A percentile compares a stretch with the other conserved stretches of the same genome.
Evolutionary conservation across 2,797 vertebrate genomes (phyloP).

Genomic region (Lagorchestes hirsutus): DNA sequence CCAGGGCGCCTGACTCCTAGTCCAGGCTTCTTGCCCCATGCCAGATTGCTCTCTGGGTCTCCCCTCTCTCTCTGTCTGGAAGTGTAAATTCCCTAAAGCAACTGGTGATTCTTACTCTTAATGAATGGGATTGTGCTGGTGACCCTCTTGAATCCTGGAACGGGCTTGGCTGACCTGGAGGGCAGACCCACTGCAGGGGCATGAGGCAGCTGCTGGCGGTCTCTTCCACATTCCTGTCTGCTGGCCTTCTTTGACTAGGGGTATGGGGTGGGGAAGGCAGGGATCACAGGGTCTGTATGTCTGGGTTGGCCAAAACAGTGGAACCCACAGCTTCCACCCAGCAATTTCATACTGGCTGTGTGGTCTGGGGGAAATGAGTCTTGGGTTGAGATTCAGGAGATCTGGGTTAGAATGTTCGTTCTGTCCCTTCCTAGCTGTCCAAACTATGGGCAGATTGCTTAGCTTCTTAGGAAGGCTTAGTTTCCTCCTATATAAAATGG

Average conservation of each 20-base stretch:
- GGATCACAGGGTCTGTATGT: background rate
- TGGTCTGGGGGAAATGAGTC: background rate
- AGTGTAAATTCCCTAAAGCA: slow-evolving; percentile 11
- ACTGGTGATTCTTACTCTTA: slow-evolving; percentile 5
- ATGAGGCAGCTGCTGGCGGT: background rate
- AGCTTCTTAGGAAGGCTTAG: background rate
- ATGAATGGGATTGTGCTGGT: slow-evolving; percentile 3
- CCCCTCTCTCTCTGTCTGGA: background rate
- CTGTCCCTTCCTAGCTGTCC: background rate
- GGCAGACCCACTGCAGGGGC: background rate
- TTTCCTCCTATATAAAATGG: background rate
- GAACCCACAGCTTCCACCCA: background rate
- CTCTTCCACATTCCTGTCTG: slow-evolving; percentile 16
- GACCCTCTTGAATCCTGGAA: background rate
- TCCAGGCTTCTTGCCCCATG: background rate
- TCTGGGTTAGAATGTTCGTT: background rate
- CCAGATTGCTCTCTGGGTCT: background rate
- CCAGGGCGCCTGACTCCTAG: background rate
- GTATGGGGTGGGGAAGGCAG: background rate
- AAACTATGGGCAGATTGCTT: background rate
- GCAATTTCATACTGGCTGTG: background rate
- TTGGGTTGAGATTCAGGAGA: background rate
- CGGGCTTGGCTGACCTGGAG: background rate
- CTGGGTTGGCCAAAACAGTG: background rate
- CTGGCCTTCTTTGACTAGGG: background rate